phyloP scores from a whole-genome alignment of 2,113 vertebrate genomes.

The Motacilla alba region DNA sequence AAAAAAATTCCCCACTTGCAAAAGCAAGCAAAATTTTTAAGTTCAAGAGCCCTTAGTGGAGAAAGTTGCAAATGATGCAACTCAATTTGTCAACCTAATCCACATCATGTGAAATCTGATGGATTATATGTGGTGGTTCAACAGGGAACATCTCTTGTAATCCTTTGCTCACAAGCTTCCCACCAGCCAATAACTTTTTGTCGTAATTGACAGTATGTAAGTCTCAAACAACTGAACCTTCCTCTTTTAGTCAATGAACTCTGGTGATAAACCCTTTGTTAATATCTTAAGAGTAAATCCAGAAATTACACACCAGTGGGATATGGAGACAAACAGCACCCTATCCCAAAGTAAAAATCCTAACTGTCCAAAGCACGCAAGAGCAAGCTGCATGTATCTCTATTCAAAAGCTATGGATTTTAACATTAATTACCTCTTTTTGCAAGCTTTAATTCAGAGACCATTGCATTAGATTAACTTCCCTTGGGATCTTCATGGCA shows the following conservation, averaged over 20 bases:
- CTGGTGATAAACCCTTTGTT: not conserved
- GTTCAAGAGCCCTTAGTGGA: not conserved
- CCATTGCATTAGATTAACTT: not conserved
- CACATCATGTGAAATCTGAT: not conserved
- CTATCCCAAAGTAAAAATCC: not conserved
- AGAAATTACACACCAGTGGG: not conserved
- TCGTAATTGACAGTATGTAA: not conserved
- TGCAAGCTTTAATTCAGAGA: not conserved
- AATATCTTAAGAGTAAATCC: not conserved
- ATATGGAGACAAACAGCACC: not conserved
- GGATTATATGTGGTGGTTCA: not conserved
- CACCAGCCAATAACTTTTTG: constrained; percentile 1
- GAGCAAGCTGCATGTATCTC: not conserved
- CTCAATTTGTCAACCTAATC: not conserved
- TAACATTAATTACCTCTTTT: not conserved
- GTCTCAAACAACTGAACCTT: not conserved
- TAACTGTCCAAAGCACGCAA: not conserved
- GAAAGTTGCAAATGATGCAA: not conserved
- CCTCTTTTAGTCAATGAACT: not conserved
- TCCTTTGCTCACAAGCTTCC: not conserved
- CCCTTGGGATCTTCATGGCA: not conserved
- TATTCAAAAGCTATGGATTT: not conserved
- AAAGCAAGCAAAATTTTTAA: not conserved
- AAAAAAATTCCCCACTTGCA: not conserved
- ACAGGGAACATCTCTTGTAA: not conserved